These are phyloP conservation scores for Tethya wilhelma DNA, from an alignment of 37 sponge, comb jelly and placozoan genomes.

Conservation along the genomic window DNA sequence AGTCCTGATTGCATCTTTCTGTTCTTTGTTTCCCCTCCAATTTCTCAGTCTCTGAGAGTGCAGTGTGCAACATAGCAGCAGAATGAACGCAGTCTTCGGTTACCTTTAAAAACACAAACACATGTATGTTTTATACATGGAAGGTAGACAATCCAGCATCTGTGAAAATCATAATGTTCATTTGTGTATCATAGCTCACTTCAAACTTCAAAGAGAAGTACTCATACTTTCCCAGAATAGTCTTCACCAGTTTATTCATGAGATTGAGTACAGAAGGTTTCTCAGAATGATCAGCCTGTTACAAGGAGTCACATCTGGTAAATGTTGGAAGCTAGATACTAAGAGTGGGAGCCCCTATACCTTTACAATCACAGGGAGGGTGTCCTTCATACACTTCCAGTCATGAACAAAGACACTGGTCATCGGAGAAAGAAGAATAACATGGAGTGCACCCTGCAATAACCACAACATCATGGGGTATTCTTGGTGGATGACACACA, in stretches of 20 bases:
- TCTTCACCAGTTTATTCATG: slow-evolving; percentile 9
- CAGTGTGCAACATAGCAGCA: slow-evolving; percentile 11
- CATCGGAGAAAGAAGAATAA: slow-evolving; percentile 41
- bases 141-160: no score
- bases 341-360: slow-evolving; percentile 12
- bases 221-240: slow-evolving; percentile 11
- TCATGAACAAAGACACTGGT: slow-evolving; percentile 19
- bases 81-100: slow-evolving; percentile 1
- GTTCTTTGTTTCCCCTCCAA: not conserved
- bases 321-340: not conserved
- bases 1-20: not conserved
- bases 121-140: not conserved
- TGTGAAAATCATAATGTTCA: no score
- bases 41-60: not conserved
- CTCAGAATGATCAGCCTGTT: slow-evolving; percentile 75
- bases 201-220: slow-evolving; percentile 30
- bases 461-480: not conserved
- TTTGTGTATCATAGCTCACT: no score
- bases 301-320: not conserved
- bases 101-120: not conserved
- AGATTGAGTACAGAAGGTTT: slow-evolving; percentile 53
- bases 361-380: slow-evolving; percentile 50
- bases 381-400: slow-evolving; percentile 21
- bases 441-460: slow-evolving; percentile 74
- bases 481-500: not conserved